Evolutionary conservation across 2,888 invertebrate genomes (phyloP).

Genomic region (Pardosa pseudoannulata): DNA sequence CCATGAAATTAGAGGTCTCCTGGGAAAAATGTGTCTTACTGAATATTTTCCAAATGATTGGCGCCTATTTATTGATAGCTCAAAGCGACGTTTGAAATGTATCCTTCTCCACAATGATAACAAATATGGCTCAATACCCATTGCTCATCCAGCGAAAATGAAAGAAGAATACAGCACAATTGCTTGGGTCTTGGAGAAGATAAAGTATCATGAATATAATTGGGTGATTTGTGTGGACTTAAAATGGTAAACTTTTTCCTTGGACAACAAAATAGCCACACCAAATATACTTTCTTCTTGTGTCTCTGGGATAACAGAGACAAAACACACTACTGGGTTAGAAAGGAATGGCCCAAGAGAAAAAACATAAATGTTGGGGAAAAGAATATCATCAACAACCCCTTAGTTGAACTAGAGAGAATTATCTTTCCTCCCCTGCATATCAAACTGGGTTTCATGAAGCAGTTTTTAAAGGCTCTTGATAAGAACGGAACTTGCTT

Average conservation of each 20-base stretch:
- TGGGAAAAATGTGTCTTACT: background rate
- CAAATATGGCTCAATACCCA: conserved; percentile 33
- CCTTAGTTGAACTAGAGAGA: conserved; percentile 20
- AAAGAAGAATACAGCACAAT: conserved; percentile 25
- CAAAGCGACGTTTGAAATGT: conserved; percentile 28
- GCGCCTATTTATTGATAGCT: conserved; percentile 5
- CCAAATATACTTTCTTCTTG: background rate
- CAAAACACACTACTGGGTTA: background rate
- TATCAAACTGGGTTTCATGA: conserved; percentile 30
- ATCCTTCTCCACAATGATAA: conserved; percentile 10
- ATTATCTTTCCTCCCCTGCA: conserved; percentile 28
- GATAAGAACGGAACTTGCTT: background rate
- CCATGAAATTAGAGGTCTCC: conserved; percentile 11
- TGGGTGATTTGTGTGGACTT: conserved; percentile 15
- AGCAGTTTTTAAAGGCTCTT: conserved; percentile 20
- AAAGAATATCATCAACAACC: conserved; percentile 24
- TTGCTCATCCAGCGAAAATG: conserved; percentile 22
- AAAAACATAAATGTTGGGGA: conserved; percentile 10
- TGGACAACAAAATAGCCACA: background rate
- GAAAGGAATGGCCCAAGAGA: background rate
- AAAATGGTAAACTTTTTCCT: background rate
- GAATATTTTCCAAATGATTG: conserved; percentile 13
- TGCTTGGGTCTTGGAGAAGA: background rate
- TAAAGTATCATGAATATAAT: conserved; percentile 12
- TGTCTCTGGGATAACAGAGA: background rate